Base-by-base conservation (phyloP, 2,797 vertebrate genomes). In the Schizopygopsis pylzovi region DNA sequence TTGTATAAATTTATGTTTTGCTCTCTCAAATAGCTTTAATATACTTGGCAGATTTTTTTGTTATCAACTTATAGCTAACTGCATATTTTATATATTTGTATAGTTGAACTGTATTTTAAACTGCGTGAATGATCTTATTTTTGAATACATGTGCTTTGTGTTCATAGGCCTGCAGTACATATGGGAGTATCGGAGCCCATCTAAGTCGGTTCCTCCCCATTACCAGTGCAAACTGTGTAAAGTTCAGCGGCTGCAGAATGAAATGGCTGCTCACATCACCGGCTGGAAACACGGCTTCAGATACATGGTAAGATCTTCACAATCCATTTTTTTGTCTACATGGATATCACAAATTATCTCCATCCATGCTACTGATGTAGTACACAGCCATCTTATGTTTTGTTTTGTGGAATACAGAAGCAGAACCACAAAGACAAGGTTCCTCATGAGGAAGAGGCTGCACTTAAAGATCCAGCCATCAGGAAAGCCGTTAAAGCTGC, bases 141-240 rank as follows among this genome's bases (percentile, higher is more conserved):
- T 80, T 65, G 5, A 77, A 77, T 77, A 15, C 75, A 39, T 78
- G 22, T 52, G 12, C 63, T 70, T 52, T 81, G 7, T 78, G 39
- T 79, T 59, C 85, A 20, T 90, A 96, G 96, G 96, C 80, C 94
- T 96, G 75, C 94, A 96, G 85, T 96, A 94, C 91, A 92, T 96
- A 61, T 96, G 95, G 95, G 95, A 96, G 90, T 96, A 95, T 88
- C 95, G 95, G 82, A 96, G 96, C 91, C 96, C 96, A 22, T 95
- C 93, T 86, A 95, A 94, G 90, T 92, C 93, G 41, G 94, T 95
- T 15, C 92, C 92, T 4, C 95, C 96, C 7, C 96, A 96, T 89
- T 96, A 96, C 89, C 93, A 94, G 92, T 96, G 96, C 88, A 95
- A 94, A 88, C 92, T 96, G 25, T 96, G 96, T 54, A 89, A 89